These are phyloP conservation scores for Leptinotarsa texana DNA, from an alignment of 1,140 invertebrate species.

Conservation along the genomic window DNA sequence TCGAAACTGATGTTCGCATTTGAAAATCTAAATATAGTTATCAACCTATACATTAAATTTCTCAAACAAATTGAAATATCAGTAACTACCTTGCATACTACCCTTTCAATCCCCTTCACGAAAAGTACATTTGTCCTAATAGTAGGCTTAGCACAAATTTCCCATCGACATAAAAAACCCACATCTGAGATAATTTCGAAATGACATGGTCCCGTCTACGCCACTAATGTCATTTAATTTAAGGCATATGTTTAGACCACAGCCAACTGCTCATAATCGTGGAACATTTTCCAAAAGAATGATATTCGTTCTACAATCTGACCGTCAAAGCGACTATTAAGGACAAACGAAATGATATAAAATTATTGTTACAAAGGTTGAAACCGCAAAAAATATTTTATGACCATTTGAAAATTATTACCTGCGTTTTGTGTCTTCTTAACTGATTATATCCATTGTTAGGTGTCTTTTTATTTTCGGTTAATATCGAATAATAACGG, in stretches of 20 bases:
- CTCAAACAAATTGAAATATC: too few relatives aligned
- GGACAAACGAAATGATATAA: conserved; percentile 8
- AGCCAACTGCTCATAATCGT: conserved; percentile 7
- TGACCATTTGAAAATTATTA: conserved; percentile 7
- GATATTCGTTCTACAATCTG: conserved; percentile 3
- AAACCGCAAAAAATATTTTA: conserved; percentile 8
- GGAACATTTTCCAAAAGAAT: conserved; percentile 3
- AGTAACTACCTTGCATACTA: too few relatives aligned
- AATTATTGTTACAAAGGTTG: background rate
- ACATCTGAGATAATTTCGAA: background rate
- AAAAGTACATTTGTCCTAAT: too few relatives aligned
- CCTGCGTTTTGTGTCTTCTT: conserved; percentile 1
- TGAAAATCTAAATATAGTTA: too few relatives aligned
- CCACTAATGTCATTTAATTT: conserved; percentile 8
- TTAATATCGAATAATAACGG: conserved; percentile 6
- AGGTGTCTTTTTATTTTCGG: conserved; percentile 8
- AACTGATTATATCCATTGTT: conserved; percentile 2
- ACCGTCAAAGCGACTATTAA: background rate
- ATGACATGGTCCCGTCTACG: conserved; percentile 4
- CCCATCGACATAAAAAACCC: background rate
- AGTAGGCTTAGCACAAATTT: background rate
- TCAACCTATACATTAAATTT: too few relatives aligned
- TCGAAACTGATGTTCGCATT: too few relatives aligned
- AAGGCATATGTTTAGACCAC: background rate
- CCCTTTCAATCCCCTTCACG: too few relatives aligned